Conservation (phyloP, 2,113 vertebrate genomes). For the Cryptoleucopteryx plumbea region DNA sequence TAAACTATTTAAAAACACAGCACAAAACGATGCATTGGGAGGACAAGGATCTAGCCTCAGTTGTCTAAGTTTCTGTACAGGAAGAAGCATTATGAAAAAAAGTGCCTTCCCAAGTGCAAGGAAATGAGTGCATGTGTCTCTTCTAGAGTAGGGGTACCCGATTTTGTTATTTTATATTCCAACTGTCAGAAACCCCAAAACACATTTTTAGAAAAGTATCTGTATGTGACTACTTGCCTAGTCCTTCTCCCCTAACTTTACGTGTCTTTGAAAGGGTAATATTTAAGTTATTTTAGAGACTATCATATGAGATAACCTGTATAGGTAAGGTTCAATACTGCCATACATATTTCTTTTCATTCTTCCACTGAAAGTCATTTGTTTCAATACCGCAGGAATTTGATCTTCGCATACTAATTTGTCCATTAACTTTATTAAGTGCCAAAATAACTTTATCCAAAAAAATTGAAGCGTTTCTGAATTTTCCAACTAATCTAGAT, state of each 20-base stretch:
- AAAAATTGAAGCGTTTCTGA: not conserved
- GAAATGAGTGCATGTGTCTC: fast-evolving
- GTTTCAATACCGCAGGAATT: not conserved
- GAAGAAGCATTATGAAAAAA: not conserved
- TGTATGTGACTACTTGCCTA: not conserved
- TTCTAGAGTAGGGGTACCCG: fast-evolving
- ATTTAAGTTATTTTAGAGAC: not conserved
- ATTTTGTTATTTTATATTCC: not conserved
- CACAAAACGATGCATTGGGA: too few relatives aligned
- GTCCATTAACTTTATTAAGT: not conserved
- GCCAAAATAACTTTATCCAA: not conserved
- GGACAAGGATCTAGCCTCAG: too few relatives aligned
- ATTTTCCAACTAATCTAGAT: not conserved
- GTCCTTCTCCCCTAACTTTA: not conserved
- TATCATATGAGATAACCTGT: not conserved
- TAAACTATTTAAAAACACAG: too few relatives aligned
- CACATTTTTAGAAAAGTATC: not conserved
- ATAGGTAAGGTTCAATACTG: not conserved
- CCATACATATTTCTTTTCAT: not conserved
- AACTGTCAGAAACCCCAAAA: not conserved
- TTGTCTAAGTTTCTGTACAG: not conserved
- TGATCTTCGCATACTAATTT: not conserved
- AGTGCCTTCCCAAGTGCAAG: not conserved
- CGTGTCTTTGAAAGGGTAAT: not conserved
- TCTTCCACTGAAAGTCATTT: not conserved